Base-by-base conservation (phyloP, 2,797 vertebrate genomes). In the Brotula barbata region DNA sequence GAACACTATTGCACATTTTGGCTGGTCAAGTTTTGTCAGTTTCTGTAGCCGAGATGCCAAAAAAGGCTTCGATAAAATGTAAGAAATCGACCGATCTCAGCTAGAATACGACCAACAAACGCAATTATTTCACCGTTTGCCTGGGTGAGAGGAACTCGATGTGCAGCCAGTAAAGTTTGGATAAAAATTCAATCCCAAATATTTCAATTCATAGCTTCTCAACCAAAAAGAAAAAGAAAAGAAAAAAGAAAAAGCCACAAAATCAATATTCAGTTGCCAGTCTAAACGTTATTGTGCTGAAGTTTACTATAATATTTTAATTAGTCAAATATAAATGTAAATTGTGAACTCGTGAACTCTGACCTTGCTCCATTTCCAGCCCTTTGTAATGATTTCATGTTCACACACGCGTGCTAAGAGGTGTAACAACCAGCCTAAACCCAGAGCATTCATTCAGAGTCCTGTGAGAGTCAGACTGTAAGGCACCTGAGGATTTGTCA, bases 401-500 rank as follows among this genome's bases (percentile, higher is more conserved):
- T 73, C 75, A 78, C 82, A 79, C 75, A 51, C 54, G 63, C 84
- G 75, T 78, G 76, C 69, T 17, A 16, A 68, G 58, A 80, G 60
- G 74, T 69, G 70, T 74, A 49, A 71, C 72, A 64, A 65, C 25
- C 25, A 28, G 25, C 25, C 75, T 71, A 73, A 47, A 74, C 73
- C 72, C 58, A 17, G 68, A 71, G 77, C 76, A 82, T 77, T 81
- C 73, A 78, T 74, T 85, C 63, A 69, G 72, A 82, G 68, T 83
- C 77, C 52, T 74, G 55, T 75, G 80, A 72, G 75, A 78, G 75
- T 84, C 84, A 71, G 77, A 85, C 87, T 72, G 80, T 92, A 92
- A 92, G 91, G 91, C 91, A 92, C 91, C 89, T 90, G 85, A 88
- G 89, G 85, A 90, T 89, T 87, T 85, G 83, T 86, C 84, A 90